phyloP scores from a whole-genome alignment of 2,113 vertebrate genomes.

The human region DNA sequence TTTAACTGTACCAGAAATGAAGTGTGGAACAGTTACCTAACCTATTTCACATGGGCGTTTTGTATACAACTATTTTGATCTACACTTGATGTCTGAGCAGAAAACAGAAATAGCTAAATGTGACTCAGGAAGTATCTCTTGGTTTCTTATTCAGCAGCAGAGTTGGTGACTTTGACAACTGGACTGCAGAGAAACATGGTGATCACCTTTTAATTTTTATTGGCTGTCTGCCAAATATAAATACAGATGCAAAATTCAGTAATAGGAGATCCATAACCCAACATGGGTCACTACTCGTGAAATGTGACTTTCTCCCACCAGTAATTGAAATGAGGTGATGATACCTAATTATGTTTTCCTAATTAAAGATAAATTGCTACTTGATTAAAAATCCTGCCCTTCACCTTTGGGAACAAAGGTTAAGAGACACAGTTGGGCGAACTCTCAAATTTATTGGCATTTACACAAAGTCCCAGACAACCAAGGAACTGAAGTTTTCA shows the following conservation, averaged over 20 bases:
- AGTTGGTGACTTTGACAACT: conserved; percentile 76
- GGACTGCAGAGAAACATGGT: conserved; percentile 68
- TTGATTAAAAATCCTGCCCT: conserved; percentile 83
- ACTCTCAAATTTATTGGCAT: conserved; percentile 63
- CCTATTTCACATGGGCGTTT: conserved; percentile 69
- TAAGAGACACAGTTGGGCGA: conserved; percentile 72
- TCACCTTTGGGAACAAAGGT: conserved; percentile 81
- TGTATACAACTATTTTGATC: conserved; percentile 74
- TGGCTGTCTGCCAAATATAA: conserved; percentile 79
- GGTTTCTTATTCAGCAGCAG: conserved; percentile 65
- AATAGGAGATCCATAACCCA: conserved; percentile 67
- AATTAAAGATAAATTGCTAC: conserved; percentile 85
- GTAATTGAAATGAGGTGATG: conserved; percentile 84
- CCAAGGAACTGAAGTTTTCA: conserved; percentile 70
- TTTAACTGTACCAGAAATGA: conserved; percentile 79
- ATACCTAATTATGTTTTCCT: conserved; percentile 85
- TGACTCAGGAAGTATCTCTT: conserved; percentile 65
- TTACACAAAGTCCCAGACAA: conserved; percentile 52
- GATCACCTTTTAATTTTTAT: conserved; percentile 81
- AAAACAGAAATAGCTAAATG: conserved; percentile 50
- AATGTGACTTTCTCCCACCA: conserved; percentile 80
- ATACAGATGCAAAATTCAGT: conserved; percentile 75
- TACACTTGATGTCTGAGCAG: conserved; percentile 65
- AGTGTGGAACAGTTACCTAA: conserved; percentile 78
- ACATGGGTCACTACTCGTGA: conserved; percentile 81